phyloP scores from a whole-genome alignment of 2,888 invertebrate species.

The Acronicta leporina region DNA sequence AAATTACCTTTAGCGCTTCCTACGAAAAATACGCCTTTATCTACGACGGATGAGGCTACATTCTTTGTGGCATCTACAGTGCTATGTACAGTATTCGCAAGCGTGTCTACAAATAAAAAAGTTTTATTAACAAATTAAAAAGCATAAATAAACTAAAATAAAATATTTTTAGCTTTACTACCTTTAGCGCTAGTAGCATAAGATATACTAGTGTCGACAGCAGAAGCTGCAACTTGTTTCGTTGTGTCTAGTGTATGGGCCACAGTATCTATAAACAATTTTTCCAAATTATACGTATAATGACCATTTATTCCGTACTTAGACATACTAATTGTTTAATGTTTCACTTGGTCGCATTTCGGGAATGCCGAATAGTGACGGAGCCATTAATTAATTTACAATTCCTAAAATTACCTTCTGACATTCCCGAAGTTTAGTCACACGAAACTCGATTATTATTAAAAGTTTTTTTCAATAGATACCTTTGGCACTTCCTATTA shows the following conservation, averaged over 20 bases:
- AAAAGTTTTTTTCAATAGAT: not conserved
- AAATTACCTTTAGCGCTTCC: constrained; percentile 73
- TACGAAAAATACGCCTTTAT: constrained; percentile 65
- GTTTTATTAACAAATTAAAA: too few relatives aligned
- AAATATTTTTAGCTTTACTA: constrained; percentile 39
- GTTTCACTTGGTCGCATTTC: not conserved
- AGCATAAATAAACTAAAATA: constrained; percentile 3
- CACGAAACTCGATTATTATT: too few relatives aligned
- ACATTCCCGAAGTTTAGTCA: not conserved
- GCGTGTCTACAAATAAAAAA: constrained; percentile 38
- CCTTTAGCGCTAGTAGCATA: constrained; percentile 70
- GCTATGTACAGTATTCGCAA: constrained; percentile 65
- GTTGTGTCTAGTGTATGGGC: constrained; percentile 64
- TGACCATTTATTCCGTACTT: not conserved
- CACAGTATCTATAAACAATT: constrained; percentile 68
- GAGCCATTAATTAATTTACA: too few relatives aligned
- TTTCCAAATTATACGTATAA: not conserved
- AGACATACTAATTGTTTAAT: not conserved
- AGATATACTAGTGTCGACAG: constrained; percentile 69
- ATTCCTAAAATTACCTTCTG: not conserved
- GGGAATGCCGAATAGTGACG: not conserved
- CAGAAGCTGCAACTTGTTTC: constrained; percentile 45
- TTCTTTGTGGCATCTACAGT: constrained; percentile 76
- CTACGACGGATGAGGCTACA: constrained; percentile 67
- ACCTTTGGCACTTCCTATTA: constrained; percentile 62